Evolutionary conservation across 2,797 vertebrate genomes (phyloP), one percentile per base, ranked within the genome.

Genomic region (Myotis vivesi): DNA sequence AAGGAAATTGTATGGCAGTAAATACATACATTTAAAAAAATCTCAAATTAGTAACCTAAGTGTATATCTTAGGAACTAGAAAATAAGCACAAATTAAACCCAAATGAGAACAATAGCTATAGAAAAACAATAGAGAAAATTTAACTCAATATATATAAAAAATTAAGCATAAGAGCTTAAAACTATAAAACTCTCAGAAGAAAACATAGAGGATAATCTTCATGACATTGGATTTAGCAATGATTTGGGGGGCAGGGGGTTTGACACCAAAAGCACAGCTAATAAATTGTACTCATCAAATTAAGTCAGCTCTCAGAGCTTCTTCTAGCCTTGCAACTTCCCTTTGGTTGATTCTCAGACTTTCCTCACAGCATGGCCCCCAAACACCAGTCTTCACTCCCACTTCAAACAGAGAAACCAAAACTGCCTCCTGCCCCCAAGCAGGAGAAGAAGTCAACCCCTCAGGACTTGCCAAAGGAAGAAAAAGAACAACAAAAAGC

Each of bases 281-380:
- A 57, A 85, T 57, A 23, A 55, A 55, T 5, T n/a, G 19, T 15
- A 53, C 81, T 73, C 15, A 30, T 51, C 55, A 73, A 73, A 59
- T 59, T 25, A 28, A 59, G 25, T 28, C 57, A 59, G 25, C 28
- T 59, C 57, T 59, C 57, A 28, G 57, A 59, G 57, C 57, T 59
- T 28, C 57, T 59, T 28, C 23, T 59, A 5, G 23, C 53, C 53
- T 55, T 23, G 53, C 53, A 55, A 23, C 53, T 55, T 55, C 53
- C 53, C 53, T 55, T 23, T 23, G 55, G 55, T 57, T 57, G 55
- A 2, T 59, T 25, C 41, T 10, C 6, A 1, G 68, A 20, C 51
- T 30, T 53, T n/a, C 36, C 22, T 64, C 5, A 8, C n/a, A 89
- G 76, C 80, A 96, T 95, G 97, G 71, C 94, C 80, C 94, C 95